Percentiles rank a stretch among this genome's conserved stretches.
These are phyloP conservation scores for Frankliniella intonsa DNA, from an alignment of 2,888 invertebrate genomes.

Conservation along the genomic window DNA sequence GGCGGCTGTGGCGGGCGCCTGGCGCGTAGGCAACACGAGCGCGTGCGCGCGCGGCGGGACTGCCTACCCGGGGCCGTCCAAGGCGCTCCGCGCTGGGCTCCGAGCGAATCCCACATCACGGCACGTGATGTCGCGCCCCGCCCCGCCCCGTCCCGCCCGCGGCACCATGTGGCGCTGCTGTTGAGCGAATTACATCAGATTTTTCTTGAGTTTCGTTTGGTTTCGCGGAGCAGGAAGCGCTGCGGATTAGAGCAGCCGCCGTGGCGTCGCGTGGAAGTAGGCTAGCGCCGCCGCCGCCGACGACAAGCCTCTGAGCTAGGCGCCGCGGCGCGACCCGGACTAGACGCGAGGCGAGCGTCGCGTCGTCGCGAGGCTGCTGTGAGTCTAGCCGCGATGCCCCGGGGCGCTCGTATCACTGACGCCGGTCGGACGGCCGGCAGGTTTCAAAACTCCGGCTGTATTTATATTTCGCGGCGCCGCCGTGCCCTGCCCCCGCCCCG, in stretches of 20 bases:
- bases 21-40: background rate
- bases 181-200: background rate
- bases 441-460: background rate
- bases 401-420: background rate
- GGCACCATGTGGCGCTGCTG: background rate
- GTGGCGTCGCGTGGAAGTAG: background rate
- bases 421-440: background rate
- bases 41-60: background rate
- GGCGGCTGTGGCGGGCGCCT: background rate
- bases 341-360: too few relatives aligned
- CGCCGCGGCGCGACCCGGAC: background rate
- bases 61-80: background rate
- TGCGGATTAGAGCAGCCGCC: background rate
- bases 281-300: background rate
- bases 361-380: too few relatives aligned
- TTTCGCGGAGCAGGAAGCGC: slow-evolving; percentile 6
- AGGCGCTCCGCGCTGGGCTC: background rate
- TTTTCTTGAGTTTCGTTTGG: background rate
- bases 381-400: too few relatives aligned
- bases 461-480: background rate
- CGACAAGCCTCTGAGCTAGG: background rate
- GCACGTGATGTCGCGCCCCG: too few relatives aligned
- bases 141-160: background rate
- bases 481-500: background rate
- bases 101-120: too few relatives aligned